These are phyloP conservation scores for Muscicapa comitata DNA, from an alignment of 2,797 vertebrate species.

Conservation along the genomic window DNA sequence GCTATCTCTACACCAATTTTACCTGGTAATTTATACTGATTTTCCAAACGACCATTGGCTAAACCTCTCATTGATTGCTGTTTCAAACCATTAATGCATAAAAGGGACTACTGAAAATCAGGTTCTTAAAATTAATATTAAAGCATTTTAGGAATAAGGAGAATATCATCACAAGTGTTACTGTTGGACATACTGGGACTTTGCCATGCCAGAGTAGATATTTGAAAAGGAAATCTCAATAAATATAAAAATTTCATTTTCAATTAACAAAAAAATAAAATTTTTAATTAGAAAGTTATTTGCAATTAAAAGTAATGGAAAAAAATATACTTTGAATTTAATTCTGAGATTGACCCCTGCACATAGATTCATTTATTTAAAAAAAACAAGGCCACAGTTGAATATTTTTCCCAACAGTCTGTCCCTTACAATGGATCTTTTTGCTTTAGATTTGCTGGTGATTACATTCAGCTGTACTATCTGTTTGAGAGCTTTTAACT, in stretches of 20 bases:
- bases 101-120: not conserved
- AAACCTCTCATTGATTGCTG: not conserved
- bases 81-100: not conserved
- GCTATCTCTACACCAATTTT: not conserved
- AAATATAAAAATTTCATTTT: not conserved
- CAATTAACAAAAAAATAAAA: not conserved
- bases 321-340: not conserved
- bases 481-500: slow-evolving; percentile 67
- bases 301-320: not conserved
- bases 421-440: not conserved
- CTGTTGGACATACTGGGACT: not conserved
- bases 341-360: not conserved
- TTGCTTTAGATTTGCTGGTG: slow-evolving; percentile 48
- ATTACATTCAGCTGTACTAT: slow-evolving; percentile 61
- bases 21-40: not conserved
- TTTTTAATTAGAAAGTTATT: not conserved
- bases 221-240: not conserved
- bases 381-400: not conserved
- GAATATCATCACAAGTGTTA: not conserved
- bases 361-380: not conserved
- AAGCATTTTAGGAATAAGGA: not conserved
- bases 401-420: slow-evolving; percentile 1
- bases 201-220: not conserved
- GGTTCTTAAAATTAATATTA: not conserved
- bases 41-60: not conserved